Evolutionary conservation across 2,888 invertebrate genomes (phyloP).

Genomic region (Pyrrhia umbra): DNA sequence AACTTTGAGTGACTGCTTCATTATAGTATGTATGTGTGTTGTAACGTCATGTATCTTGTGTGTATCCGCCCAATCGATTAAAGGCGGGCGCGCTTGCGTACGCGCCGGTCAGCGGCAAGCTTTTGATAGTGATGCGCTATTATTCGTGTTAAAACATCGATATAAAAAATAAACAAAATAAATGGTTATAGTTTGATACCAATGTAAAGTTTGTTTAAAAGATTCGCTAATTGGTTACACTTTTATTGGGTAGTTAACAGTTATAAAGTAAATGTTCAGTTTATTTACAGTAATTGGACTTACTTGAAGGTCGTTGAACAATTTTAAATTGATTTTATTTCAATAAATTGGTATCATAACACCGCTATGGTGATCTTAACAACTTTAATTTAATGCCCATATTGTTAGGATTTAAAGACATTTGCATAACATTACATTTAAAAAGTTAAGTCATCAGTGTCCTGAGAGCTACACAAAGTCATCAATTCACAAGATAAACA

Average conservation of each 20-base stretch:
- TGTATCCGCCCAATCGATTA: constrained; percentile 74
- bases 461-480: constrained; percentile 5
- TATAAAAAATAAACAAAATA: not conserved
- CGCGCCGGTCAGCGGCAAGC: constrained; percentile 64
- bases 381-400: too few relatives aligned
- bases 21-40: constrained; percentile 43
- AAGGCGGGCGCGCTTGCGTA: constrained; percentile 56
- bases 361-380: too few relatives aligned
- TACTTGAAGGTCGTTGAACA: constrained; percentile 10
- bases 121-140: constrained; percentile 68
- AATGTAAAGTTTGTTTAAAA: constrained; percentile 5
- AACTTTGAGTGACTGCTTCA: constrained; percentile 44
- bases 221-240: constrained; percentile 18
- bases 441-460: constrained; percentile 14
- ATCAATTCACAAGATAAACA: constrained; percentile 25
- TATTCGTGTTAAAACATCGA: constrained; percentile 32
- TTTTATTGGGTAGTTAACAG: constrained; percentile 19
- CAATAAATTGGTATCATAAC: too few relatives aligned
- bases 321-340: not conserved
- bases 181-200: too few relatives aligned
- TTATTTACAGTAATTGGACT: constrained; percentile 1
- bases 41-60: constrained; percentile 54
- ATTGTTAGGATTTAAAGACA: not conserved
- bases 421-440: not conserved
- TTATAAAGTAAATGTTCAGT: constrained; percentile 5